Evolutionary conservation across 2,797 vertebrate genomes (phyloP).

Genomic region (Dipus sagitta): DNA sequence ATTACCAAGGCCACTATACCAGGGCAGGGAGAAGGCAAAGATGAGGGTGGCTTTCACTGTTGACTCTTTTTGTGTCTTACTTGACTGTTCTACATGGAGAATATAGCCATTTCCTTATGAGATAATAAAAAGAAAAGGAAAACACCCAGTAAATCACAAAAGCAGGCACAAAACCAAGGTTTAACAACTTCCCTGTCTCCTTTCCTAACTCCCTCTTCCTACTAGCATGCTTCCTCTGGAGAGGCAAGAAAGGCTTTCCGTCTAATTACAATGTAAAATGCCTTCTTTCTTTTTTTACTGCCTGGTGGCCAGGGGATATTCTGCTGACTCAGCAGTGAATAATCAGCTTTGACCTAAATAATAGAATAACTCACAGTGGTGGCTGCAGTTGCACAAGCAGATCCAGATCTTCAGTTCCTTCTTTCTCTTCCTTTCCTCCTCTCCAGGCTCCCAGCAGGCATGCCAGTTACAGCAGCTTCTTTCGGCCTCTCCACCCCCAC

Average conservation of each 20-base stretch:
- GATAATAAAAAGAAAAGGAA: conserved; percentile 15
- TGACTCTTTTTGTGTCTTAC: neutral
- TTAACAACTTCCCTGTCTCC: conserved; percentile 8
- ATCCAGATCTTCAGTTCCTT: conserved; percentile 67
- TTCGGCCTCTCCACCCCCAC: conserved; percentile 60
- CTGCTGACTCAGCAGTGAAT: conserved; percentile 84
- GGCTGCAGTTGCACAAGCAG: conserved; percentile 81
- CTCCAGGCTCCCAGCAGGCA: conserved; percentile 57
- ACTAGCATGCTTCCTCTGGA: conserved; percentile 23
- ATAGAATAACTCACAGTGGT: conserved; percentile 81
- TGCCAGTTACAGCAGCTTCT: conserved; percentile 84
- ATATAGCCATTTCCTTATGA: conserved; percentile 42
- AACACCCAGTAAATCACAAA: conserved; percentile 24
- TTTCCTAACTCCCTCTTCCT: conserved; percentile 1
- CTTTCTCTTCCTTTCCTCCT: neutral
- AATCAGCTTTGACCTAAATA: conserved; percentile 86
- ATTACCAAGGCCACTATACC: neutral
- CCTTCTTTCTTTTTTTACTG: conserved; percentile 48
- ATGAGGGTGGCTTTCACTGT: neutral
- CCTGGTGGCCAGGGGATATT: conserved; percentile 63
- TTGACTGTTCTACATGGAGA: conserved; percentile 37
- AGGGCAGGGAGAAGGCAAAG: neutral
- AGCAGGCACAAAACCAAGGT: conserved; percentile 28
- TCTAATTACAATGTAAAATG: conserved; percentile 79
- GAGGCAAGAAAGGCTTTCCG: conserved; percentile 67